Evolutionary conservation across 1,140 invertebrate genomes (phyloP), one percentile per base, ranked within the genome.

Genomic region (Heliothis subflexa): DNA sequence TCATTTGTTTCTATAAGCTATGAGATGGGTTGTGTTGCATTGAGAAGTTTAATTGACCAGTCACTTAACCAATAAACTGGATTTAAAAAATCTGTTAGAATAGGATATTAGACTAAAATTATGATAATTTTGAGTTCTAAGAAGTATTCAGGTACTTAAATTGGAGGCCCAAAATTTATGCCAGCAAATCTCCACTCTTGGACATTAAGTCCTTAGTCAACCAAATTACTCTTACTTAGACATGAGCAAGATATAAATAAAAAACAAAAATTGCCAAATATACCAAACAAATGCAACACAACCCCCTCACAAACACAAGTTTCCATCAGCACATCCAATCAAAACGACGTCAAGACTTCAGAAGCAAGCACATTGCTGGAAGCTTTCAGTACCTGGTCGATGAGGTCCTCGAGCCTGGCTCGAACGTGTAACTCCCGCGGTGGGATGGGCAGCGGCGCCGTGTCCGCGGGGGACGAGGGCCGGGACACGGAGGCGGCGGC

Each of bases 401-500:
- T 98, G 79, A 98, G 95, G 94, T 99, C 98, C 93, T 99, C 97
- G 0, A 99, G 95, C 72, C 97, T 95, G 9, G 96, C 96, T 78
- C 98, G 96, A 49, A 99, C 97, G 91, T 97, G 96, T 0, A 98
- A 95, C 93, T 99, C 98, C 78, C 97, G 96, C 62, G 97, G 96
- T 12, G 98, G 97, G 76, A 98, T 97, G 14, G 97, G 97, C 59
- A 98, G 96, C 28, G 97, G 97, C 3, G 97, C 95, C 0, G 96
- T 96, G 89, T 98, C 97, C 28, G 98, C 96, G 2, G 98, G 97
- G 84, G 98, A 98, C 40, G 97, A 97, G 1, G 98, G 98, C 50
- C 98, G 95, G 49, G 98, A 99, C 21, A 99, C 97, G 45, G 98
- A 98, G 14, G 98, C 98, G 0, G 98, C 98, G 1, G 98, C 98